These are phyloP conservation scores for Heliconius ethilla DNA, from an alignment of 2,888 invertebrate genomes.

Conservation along the genomic window DNA sequence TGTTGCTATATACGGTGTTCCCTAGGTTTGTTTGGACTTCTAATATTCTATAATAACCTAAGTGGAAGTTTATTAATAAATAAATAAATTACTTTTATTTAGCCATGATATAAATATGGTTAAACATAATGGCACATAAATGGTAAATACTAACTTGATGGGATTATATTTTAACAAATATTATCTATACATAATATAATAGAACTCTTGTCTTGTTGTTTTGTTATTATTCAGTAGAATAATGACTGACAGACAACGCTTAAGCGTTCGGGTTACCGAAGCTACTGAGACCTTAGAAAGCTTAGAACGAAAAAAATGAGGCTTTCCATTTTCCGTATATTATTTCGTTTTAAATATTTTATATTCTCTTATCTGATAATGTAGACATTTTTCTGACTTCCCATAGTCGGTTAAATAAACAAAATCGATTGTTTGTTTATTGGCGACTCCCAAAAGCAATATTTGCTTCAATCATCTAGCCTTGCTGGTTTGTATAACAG, in stretches of 20 bases:
- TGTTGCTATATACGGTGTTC: conserved; percentile 18
- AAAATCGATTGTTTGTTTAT: conserved; percentile 16
- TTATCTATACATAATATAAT: too few species aligned
- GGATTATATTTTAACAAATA: too few species aligned
- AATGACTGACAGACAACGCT: too few species aligned
- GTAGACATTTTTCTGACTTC: not conserved
- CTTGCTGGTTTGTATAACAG: conserved; percentile 8
- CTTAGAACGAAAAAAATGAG: too few species aligned
- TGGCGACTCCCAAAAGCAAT: conserved; percentile 21
- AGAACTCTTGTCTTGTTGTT: too few species aligned
- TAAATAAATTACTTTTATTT: not conserved
- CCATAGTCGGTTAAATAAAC: conserved; percentile 1
- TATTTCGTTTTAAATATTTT: not conserved
- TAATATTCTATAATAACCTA: not conserved
- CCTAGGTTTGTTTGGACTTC: conserved; percentile 22
- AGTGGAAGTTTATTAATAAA: not conserved
- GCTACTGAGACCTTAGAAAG: too few species aligned
- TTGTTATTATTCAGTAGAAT: too few species aligned
- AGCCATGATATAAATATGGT: not conserved
- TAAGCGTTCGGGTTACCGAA: too few species aligned
- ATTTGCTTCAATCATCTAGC: conserved; percentile 24
- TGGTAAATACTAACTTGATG: not conserved
- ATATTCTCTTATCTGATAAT: not conserved
- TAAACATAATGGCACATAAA: too few species aligned
- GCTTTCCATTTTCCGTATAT: too few species aligned